Conservation (phyloP, 2,113 vertebrate genomes). For the Bufo gargarizans region DNA sequence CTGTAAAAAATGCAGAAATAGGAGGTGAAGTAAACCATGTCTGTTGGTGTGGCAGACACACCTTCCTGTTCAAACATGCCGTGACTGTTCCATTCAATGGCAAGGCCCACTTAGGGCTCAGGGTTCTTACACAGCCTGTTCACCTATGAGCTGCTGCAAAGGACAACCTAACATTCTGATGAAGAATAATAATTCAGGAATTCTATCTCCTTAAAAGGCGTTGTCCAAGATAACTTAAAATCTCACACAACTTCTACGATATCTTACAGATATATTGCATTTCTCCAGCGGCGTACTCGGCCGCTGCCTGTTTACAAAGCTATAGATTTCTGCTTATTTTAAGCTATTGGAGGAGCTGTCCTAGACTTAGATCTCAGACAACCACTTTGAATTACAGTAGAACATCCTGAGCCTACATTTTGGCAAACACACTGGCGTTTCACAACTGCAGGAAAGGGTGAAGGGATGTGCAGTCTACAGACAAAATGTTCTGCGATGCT, state of each 20-base stretch:
- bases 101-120: not conserved
- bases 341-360: too few species aligned
- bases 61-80: constrained; percentile 38
- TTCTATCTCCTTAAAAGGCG: not conserved
- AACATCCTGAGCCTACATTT: not conserved
- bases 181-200: not conserved
- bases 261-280: too few species aligned
- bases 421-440: not conserved
- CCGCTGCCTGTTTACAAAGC: too few species aligned
- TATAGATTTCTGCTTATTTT: too few species aligned
- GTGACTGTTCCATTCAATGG: constrained; percentile 17
- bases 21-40: not conserved
- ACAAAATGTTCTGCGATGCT: not conserved
- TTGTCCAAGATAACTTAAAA: too few species aligned
- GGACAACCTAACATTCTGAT: not conserved
- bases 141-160: not conserved
- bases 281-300: too few species aligned
- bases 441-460: not conserved
- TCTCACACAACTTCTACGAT: too few species aligned
- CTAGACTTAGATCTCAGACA: too few species aligned
- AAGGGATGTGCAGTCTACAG: not conserved
- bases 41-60: constrained; percentile 31
- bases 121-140: not conserved
- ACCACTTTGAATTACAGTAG: not conserved
- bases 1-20: not conserved